Conservation (phyloP, 2,797 vertebrate species). For the Petrocephalus schoutedeni region DNA sequence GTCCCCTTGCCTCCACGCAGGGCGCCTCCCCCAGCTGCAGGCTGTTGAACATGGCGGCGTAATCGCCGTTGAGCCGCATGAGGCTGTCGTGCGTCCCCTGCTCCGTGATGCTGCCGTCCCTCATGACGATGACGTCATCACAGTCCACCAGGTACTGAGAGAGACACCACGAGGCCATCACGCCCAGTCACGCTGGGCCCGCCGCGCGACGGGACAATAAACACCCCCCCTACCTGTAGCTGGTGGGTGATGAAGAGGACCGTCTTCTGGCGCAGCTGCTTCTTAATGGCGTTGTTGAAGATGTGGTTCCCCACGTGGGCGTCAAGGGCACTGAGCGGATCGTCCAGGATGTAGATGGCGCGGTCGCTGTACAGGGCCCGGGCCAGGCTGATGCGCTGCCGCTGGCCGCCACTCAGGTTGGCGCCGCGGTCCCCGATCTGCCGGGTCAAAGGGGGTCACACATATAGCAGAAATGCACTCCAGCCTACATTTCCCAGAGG, state of each 20-base stretch:
- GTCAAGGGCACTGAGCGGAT: constrained; percentile 87
- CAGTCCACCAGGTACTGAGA: constrained; percentile 83
- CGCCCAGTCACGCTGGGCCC: constrained; percentile 23
- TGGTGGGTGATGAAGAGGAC: constrained; percentile 86
- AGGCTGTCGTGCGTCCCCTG: constrained; percentile 81
- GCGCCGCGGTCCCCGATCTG: constrained; percentile 86
- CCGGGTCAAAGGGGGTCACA: neutral
- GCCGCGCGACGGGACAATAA: neutral
- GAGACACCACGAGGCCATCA: neutral
- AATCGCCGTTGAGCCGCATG: constrained; percentile 82
- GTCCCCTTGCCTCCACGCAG: constrained; percentile 69
- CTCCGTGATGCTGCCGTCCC: constrained; percentile 80
- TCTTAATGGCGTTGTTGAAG: constrained; percentile 83
- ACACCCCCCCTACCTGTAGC: constrained; percentile 69
- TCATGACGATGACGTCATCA: constrained; percentile 87
- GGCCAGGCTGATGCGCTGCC: constrained; percentile 84
- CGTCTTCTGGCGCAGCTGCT: constrained; percentile 78
- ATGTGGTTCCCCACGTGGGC: constrained; percentile 88
- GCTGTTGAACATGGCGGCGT: constrained; percentile 85
- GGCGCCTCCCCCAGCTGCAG: constrained; percentile 81
- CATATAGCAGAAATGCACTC: neutral
- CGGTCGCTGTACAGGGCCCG: constrained; percentile 83
- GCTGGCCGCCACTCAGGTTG: constrained; percentile 84
- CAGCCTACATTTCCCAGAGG: neutral
- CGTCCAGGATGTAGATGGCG: constrained; percentile 81